Conservation (phyloP, 2,888 invertebrate species). For the Clostera curtula region DNA sequence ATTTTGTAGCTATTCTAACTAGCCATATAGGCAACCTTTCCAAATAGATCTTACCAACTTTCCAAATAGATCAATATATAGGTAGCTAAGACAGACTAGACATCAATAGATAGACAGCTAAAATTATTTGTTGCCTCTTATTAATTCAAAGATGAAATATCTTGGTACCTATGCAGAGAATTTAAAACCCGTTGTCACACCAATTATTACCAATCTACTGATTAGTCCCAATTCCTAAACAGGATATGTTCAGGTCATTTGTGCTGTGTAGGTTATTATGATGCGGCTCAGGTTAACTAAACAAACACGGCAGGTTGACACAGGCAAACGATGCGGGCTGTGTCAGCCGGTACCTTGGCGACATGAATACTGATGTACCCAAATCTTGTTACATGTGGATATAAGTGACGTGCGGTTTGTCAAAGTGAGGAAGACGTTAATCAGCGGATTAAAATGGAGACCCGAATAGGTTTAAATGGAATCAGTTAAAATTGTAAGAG, state of each 20-base stretch:
- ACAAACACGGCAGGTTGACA: slow-evolving; percentile 47
- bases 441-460: background rate
- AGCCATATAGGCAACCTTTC: no score
- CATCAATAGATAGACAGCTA: no score
- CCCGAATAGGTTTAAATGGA: background rate
- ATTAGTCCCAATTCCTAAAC: no score
- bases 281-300: slow-evolving; percentile 46
- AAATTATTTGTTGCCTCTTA: no score
- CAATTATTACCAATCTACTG: no score
- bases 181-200: no score
- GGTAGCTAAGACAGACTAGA: no score
- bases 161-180: no score
- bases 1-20: no score
- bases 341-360: slow-evolving; percentile 36
- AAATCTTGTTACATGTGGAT: slow-evolving; percentile 28
- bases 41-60: no score
- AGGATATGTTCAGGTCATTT: slow-evolving; percentile 20
- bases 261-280: slow-evolving; percentile 32
- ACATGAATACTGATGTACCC: slow-evolving; percentile 35
- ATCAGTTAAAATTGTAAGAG: background rate
- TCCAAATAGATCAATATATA: no score
- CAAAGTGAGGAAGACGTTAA: slow-evolving; percentile 20
- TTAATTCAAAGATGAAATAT: no score
- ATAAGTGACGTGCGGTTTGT: slow-evolving; percentile 21
- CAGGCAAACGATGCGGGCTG: slow-evolving; percentile 49